A percentile compares a stretch with the other conserved stretches of the same genome.
Conservation (phyloP, 2,113 vertebrate genomes). For the Anarhynchus alexandrinus region DNA sequence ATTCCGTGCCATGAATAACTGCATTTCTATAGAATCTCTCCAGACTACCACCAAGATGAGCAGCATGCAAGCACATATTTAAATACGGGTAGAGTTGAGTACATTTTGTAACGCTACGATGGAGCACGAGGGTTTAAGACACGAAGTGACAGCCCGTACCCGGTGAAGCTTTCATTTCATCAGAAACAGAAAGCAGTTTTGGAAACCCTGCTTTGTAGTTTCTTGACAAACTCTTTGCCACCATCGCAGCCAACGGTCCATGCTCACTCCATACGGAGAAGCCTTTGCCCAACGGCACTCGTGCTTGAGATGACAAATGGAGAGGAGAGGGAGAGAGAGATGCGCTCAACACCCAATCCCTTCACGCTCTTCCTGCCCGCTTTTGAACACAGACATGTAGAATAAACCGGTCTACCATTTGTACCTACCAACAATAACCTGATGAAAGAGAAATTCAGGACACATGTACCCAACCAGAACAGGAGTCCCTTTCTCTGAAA, state of each 20-base stretch:
- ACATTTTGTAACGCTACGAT: neutral
- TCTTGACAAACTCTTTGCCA: neutral
- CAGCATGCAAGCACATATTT: neutral
- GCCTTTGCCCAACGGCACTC: neutral
- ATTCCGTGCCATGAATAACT: rapidly evolving
- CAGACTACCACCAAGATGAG: rapidly evolving
- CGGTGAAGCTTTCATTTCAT: neutral
- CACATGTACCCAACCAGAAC: neutral
- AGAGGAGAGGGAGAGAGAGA: neutral
- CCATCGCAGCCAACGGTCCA: neutral
- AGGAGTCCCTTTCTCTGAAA: neutral
- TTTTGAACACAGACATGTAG: neutral
- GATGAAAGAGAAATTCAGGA: neutral
- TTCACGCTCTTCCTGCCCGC: neutral
- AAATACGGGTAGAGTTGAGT: neutral
- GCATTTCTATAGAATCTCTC: neutral
- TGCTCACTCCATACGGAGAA: neutral
- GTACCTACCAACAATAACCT: neutral
- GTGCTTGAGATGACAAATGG: neutral
- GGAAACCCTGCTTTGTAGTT: neutral
- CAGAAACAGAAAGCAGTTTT: neutral
- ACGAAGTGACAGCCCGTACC: neutral
- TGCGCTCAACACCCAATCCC: neutral
- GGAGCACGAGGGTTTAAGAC: neutral
- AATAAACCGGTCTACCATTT: neutral